Evolutionary conservation across 2,888 invertebrate genomes (phyloP).

Genomic region (Tanytarsus gracilentus): DNA sequence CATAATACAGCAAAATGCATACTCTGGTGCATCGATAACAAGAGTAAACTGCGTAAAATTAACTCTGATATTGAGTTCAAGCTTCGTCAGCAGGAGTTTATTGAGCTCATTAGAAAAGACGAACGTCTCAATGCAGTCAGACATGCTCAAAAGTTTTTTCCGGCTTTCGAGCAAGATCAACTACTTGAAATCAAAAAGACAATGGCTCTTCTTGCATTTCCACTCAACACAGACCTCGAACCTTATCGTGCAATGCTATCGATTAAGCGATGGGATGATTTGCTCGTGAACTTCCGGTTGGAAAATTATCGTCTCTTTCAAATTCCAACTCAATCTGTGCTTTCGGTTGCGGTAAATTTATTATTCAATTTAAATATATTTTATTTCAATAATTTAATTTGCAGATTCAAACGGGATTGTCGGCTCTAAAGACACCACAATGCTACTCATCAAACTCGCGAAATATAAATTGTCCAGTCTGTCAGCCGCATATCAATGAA

Average conservation of each 20-base stretch:
- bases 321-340: conserved; percentile 79
- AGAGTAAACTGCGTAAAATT: conserved; percentile 86
- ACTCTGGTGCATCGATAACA: conserved; percentile 94
- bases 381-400: conserved; percentile 24
- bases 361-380: not conserved
- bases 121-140: conserved; percentile 84
- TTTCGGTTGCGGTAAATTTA: conserved; percentile 72
- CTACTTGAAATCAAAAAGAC: conserved; percentile 81
- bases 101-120: conserved; percentile 84
- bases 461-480: conserved; percentile 87
- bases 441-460: conserved; percentile 62
- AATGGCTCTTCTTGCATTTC: conserved; percentile 92
- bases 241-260: conserved; percentile 61
- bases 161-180: conserved; percentile 77
- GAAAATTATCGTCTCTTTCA: conserved; percentile 94
- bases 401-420: conserved; percentile 65
- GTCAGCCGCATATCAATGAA: conserved; percentile 75
- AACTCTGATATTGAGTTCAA: conserved; percentile 95
- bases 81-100: conserved; percentile 68
- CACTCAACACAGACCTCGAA: conserved; percentile 66
- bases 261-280: conserved; percentile 65
- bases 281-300: conserved; percentile 83
- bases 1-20: conserved; percentile 83
- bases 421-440: conserved; percentile 90
- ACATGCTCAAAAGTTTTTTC: conserved; percentile 89